Evolutionary conservation across 37 sponge, comb jelly and placozoan species (phyloP).

Genomic region (Amphimedon queenslandica): DNA sequence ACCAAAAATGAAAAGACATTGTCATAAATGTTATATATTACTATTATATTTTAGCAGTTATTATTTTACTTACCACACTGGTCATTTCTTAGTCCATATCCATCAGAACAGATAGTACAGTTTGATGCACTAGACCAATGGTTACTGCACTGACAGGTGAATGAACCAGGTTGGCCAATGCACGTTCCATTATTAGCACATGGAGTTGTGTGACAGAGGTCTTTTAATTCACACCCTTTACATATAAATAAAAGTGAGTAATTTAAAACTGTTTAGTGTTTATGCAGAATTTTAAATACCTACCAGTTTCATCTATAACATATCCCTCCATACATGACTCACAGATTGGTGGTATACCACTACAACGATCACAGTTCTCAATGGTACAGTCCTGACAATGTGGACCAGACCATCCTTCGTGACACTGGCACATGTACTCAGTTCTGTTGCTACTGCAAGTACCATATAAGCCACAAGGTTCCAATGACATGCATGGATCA

Average conservation of each 20-base stretch:
- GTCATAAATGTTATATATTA: too few species aligned
- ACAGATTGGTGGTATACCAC: not conserved
- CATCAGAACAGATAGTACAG: not conserved
- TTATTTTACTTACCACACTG: not conserved
- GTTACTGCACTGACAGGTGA: not conserved
- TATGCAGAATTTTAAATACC: not conserved
- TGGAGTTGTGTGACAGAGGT: not conserved
- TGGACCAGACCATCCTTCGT: not conserved
- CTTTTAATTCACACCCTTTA: not conserved
- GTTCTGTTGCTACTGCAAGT: not conserved
- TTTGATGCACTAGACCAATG: not conserved
- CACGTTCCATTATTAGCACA: not conserved
- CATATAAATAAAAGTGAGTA: too few species aligned
- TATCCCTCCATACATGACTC: not conserved
- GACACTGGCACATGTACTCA: not conserved
- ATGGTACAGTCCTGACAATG: not conserved
- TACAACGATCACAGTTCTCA: not conserved
- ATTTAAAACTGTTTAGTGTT: too few species aligned
- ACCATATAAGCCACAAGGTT: not conserved
- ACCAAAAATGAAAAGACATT: too few species aligned
- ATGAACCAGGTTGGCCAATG: not conserved
- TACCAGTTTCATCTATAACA: not conserved
- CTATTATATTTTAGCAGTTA: too few species aligned
- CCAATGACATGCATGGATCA: not conserved
- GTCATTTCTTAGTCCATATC: not conserved